These are phyloP conservation scores for Pangasius larnaudii DNA, from an alignment of 2,797 vertebrate species.

Conservation along the genomic window DNA sequence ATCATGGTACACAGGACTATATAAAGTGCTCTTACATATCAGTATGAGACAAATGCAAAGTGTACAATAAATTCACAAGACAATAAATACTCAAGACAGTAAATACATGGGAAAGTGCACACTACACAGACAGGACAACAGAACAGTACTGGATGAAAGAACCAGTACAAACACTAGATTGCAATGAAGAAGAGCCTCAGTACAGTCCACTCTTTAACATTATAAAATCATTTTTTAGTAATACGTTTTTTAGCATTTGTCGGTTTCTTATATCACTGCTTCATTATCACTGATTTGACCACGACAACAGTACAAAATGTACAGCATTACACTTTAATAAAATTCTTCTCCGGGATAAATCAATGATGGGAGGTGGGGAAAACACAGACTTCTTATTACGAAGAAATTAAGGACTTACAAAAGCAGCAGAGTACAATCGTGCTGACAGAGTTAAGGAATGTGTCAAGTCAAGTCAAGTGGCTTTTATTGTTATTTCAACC, in stretches of 20 bases:
- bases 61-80: not conserved
- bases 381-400: too few species aligned
- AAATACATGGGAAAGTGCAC: not conserved
- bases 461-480: too few species aligned
- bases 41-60: not conserved
- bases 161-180: not conserved
- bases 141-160: not conserved
- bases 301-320: too few species aligned
- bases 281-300: not conserved
- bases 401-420: too few species aligned
- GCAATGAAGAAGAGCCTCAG: not conserved
- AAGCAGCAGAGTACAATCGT: too few species aligned
- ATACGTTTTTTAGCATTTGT: not conserved
- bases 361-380: too few species aligned
- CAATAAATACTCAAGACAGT: not conserved
- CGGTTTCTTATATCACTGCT: not conserved
- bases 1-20: not conserved
- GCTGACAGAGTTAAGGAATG: too few species aligned
- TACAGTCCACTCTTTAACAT: not conserved
- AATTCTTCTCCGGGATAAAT: too few species aligned
- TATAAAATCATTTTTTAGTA: not conserved
- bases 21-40: not conserved
- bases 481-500: too few species aligned
- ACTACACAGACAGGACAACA: not conserved
- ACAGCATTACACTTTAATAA: too few species aligned